Evolutionary conservation across 2,888 invertebrate species (phyloP), one percentile per base, ranked within the genome.

Genomic region (Leptinotarsa juncta): DNA sequence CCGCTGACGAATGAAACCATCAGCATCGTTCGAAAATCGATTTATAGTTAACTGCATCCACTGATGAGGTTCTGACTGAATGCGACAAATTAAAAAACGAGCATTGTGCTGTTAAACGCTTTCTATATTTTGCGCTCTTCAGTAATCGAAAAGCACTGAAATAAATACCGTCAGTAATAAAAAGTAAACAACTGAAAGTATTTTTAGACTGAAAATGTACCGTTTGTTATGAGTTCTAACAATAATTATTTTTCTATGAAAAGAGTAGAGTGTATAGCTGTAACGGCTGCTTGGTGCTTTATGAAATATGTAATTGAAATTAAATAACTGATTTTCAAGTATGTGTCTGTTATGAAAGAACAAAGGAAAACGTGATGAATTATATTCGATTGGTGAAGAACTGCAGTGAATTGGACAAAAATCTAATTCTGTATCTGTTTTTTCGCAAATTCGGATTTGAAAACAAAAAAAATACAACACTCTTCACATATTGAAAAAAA

Each of bases 131-230:
- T 32, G 62, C 12, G 62, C 12, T 62, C 62, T 16, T 62, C 16
- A 26, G 32, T 62, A 62, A 62, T 62, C 62, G 62, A 62, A 62
- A 62, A 62, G 32, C 62, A 62, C 32, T 62, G 62, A 62, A 62
- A 62, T 62, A 16, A 32, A 32, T 10, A 62, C 42, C 62, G 15
- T 16, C 16, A 32, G 32, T 16, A 42, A 62, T 62, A 62, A 62
- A 62, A 62, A 62, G 42, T n/a, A 62, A 3, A 62, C 42, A 62
- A 62, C 62, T 62, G 62, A 42, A 62, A 32, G 42, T 62, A 62
- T 62, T 62, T 62, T 62, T 62, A 62, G 32, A 62, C 10, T 42
- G 32, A 32, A 3, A 14, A 42, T 62, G 26, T 32, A 32, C 62
- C 62, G 62, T 62, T 42, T 3, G 42, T 62, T 42, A 32, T n/a